Evolutionary conservation across 2,888 invertebrate species (phyloP), one percentile per base, ranked within the genome.

Genomic region (Dryomyza anilis): DNA sequence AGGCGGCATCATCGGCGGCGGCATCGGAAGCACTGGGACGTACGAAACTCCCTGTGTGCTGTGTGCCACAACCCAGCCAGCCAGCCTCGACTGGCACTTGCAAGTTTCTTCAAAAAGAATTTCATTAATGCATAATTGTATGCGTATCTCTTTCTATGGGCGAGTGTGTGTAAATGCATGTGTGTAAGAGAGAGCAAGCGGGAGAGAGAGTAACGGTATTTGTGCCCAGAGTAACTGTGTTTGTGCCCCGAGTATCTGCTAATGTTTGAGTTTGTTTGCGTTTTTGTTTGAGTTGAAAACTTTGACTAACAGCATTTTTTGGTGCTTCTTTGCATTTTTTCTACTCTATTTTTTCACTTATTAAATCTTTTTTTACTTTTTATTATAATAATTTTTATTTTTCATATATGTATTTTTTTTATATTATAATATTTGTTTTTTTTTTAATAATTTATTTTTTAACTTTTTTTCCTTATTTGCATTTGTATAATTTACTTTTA

Each of bases 81-180:
- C 57, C 65, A 70, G 69, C 71, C 68, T 30, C 67, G 66, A n/a
- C 27, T 27, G 10, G n/a, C 57, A 16, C 21, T 21, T 5, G 10
- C 29, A 58, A 45, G 19, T 46, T 45, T 43, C 30, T 30, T 71
- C 67, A 72, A 75, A 77, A 73, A 72, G 75, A 76, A 76, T 77
- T 78, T 74, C 74, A 76, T 78, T 73, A 78, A 78, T 73, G 74
- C 70, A 68, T 72, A 77, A 76, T 76, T 73, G 73, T 56, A 36
- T 25, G 39, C 27, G 39, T 36, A 4, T 21, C 25, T 43, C 23
- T 50, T 23, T 50, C 23, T 50, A 29, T 39, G 39, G 39, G 39
- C 23, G 27, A 16, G 58, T 58, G 58, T 59, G 30, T 39, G n/a
- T 39, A 7, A 12, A 3, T 39, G 39, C 39, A 39, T 27, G 46